These are phyloP conservation scores for Spodoptera picta DNA, from an alignment of 2,888 invertebrate species.

Conservation along the genomic window DNA sequence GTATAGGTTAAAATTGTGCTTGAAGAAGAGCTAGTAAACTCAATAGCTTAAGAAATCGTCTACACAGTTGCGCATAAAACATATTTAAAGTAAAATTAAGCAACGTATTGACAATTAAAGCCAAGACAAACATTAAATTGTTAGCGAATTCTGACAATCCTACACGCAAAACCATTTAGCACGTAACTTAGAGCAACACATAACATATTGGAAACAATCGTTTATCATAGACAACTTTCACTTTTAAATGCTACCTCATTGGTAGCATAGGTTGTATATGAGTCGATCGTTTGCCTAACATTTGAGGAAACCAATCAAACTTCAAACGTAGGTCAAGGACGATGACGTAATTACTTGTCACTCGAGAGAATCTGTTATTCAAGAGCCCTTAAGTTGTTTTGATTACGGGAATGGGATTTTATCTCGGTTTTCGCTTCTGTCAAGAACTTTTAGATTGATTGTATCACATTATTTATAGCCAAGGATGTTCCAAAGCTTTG, in stretches of 20 bases:
- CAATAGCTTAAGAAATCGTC: not conserved
- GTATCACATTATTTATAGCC: too few species aligned
- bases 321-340: constrained; percentile 33
- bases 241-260: constrained; percentile 28
- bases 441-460: too few species aligned
- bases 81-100: not conserved
- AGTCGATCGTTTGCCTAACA: constrained; percentile 25
- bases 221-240: constrained; percentile 31
- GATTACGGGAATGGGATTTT: not conserved
- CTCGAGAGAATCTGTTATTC: constrained; percentile 13
- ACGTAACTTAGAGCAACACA: constrained; percentile 18
- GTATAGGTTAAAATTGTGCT: too few species aligned
- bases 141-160: not conserved
- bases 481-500: too few species aligned
- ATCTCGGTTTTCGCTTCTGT: too few species aligned
- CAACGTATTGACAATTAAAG: too few species aligned
- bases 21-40: too few species aligned
- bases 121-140: too few species aligned
- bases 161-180: constrained; percentile 13
- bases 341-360: constrained; percentile 34
- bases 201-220: constrained; percentile 15
- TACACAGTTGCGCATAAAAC: not conserved
- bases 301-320: constrained; percentile 40
- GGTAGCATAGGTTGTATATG: constrained; percentile 11
- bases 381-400: constrained; percentile 23